These are phyloP conservation scores for Zingel zingel DNA, from an alignment of 2,113 vertebrate genomes.

Conservation along the genomic window DNA sequence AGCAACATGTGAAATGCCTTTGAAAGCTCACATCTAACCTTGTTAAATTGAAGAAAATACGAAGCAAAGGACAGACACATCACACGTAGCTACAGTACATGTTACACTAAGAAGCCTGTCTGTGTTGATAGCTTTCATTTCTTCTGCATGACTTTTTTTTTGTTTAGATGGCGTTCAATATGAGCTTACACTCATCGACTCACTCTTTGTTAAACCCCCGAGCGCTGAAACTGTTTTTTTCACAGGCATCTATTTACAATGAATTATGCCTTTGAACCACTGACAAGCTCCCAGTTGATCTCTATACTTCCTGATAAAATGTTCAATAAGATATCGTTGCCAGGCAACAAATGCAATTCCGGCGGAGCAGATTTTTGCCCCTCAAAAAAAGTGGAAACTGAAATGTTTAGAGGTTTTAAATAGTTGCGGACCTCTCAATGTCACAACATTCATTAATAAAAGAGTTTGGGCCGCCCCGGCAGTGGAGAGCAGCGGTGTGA, in stretches of 20 bases:
- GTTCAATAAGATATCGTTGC: conserved; percentile 72
- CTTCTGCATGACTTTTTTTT: conserved; percentile 21
- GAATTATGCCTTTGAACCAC: conserved; percentile 59
- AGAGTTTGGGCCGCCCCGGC: conserved; percentile 28
- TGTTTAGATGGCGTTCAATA: conserved; percentile 36
- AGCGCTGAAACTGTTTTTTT: conserved; percentile 46
- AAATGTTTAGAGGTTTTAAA: conserved; percentile 47
- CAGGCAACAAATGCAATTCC: conserved; percentile 67
- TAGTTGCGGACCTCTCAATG: conserved; percentile 35
- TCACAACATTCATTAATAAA: conserved; percentile 55
- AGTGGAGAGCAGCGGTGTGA: conserved; percentile 26
- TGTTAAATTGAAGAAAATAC: conserved; percentile 18
- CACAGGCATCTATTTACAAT: conserved; percentile 69
- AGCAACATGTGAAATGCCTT: conserved; percentile 21
- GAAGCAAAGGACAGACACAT: conserved; percentile 17
- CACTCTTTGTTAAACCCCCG: conserved; percentile 59
- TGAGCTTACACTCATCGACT: conserved; percentile 53
- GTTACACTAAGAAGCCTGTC: conserved; percentile 38
- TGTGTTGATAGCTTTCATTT: conserved; percentile 53
- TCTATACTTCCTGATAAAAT: conserved; percentile 65
- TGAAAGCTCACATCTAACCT: conserved; percentile 38
- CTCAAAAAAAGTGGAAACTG: conserved; percentile 10
- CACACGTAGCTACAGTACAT: not conserved
- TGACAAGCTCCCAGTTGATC: conserved; percentile 61
- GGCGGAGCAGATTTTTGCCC: conserved; percentile 32